A percentile compares a stretch with the other conserved stretches of the same genome.
phyloP scores from a whole-genome alignment of 23 tunicate species.

The Styela clava region DNA sequence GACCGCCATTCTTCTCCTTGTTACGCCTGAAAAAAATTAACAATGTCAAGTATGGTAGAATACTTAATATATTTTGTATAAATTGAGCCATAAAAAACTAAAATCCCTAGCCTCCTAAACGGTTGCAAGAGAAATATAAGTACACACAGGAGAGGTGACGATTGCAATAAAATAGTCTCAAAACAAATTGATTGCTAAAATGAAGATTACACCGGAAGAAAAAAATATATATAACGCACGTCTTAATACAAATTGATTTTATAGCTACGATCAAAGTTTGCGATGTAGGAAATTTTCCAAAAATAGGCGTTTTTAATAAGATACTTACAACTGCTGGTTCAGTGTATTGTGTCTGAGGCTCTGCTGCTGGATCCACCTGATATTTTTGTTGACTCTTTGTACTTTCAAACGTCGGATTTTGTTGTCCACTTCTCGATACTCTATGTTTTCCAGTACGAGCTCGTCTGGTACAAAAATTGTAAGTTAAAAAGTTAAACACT shows the following conservation, averaged over 20 bases:
- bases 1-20: too few relatives aligned
- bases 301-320: too few relatives aligned
- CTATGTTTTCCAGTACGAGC: conserved; percentile 3
- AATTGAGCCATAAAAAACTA: too few relatives aligned
- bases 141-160: too few relatives aligned
- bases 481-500: background rate
- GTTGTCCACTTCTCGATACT: conserved; percentile 1
- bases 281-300: too few relatives aligned
- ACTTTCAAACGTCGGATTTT: conserved; percentile 10
- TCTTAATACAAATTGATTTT: too few relatives aligned
- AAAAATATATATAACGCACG: too few relatives aligned
- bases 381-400: conserved; percentile 5
- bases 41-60: too few relatives aligned
- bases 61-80: background rate
- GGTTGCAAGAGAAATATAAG: too few relatives aligned
- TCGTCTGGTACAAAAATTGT: background rate
- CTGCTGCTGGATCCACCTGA: conserved; percentile 31
- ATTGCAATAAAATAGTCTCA: too few relatives aligned
- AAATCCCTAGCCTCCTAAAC: too few relatives aligned
- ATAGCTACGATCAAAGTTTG: background rate
- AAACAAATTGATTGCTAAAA: background rate
- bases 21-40: too few relatives aligned
- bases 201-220: background rate
- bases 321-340: background rate
- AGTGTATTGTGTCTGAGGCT: conserved; percentile 16